Base-by-base conservation (phyloP, 2,888 invertebrate species). In the Lepetodrilus schrolli region DNA sequence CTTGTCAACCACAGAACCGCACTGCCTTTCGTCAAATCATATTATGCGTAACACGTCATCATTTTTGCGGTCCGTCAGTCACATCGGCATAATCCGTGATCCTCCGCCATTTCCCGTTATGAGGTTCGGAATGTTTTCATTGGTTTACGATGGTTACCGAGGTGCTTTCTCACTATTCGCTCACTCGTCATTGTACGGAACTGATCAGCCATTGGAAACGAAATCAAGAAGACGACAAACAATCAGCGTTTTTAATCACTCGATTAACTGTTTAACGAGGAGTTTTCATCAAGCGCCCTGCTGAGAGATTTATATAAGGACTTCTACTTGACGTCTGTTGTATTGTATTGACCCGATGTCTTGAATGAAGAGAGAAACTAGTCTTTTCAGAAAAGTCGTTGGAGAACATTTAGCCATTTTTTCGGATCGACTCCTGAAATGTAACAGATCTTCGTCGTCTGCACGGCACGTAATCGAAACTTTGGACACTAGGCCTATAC, bases 201-300 rank as follows among this genome's bases (percentile, higher is more conserved):
- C 79, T 78, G 83, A 83, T 80, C 83, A 79, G 83, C 84, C 85
- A 84, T 85, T 84, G 83, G 84, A 84, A 82, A 82, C 82, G 82
- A 82, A 78, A 79, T 76, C 73, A 71, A 74, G 50, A 73, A 74
- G 75, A 68, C 68, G 68, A 68, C 68, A 68, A 68, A 68, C 68
- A 68, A 38, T 58, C 58, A 58, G 26, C 58, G 30, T 58, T 34
- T 34, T 58, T 58, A 26, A 58, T 58, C 58, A 58, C 26, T 34
- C 30, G 58, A 58, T 58, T 58, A 58, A 30, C 34, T 30, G 26
- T n/a, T 30, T 58, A 58, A 58, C 58, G 26, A 30, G 26, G n/a
- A 17, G 17, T 58, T 58, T 30, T 30, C 30, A 30, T 34, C 17
- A 58, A 23, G 58, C 34, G 34, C 34, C 10, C 58, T 34, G 34